Percentiles rank a stretch among this genome's conserved stretches.
phyloP scores from a whole-genome alignment of 2,888 invertebrate genomes.

The Osmoderma eremita region DNA sequence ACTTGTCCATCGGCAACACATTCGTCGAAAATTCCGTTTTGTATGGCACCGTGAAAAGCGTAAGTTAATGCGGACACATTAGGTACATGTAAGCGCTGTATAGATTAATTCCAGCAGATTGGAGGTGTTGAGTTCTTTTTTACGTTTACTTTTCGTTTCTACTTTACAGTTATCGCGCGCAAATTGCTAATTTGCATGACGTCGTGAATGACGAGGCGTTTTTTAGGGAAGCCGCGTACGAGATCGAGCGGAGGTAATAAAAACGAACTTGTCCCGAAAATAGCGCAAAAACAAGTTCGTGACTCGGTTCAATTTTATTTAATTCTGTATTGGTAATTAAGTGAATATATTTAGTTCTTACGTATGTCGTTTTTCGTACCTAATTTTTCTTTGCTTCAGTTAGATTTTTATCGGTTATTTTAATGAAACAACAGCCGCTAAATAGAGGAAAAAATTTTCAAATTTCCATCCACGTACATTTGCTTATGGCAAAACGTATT shows the following conservation, averaged over 20 bases:
- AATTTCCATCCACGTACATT: no score
- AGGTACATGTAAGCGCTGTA: conserved; percentile 29
- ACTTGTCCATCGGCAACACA: conserved; percentile 39
- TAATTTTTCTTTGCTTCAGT: not conserved
- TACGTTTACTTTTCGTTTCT: conserved; percentile 40
- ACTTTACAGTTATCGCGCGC: conserved; percentile 41
- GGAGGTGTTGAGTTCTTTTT: conserved; percentile 42
- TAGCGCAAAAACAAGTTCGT: conserved; percentile 29
- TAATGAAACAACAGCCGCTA: no score
- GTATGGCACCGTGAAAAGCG: conserved; percentile 39
- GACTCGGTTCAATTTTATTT: conserved; percentile 24
- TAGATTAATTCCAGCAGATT: conserved; percentile 50
- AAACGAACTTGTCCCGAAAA: conserved; percentile 20
- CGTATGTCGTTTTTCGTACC: not conserved
- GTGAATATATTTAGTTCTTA: conserved; percentile 9
- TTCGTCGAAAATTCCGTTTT: conserved; percentile 41
- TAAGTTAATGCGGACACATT: conserved; percentile 32
- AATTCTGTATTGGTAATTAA: conserved; percentile 22
- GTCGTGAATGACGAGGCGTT: conserved; percentile 34
- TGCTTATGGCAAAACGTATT: no score
- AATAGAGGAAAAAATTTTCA: no score
- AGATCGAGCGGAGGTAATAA: not conserved
- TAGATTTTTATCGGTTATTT: not conserved
- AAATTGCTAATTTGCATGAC: conserved; percentile 55
- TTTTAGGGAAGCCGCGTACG: conserved; percentile 5